Base-by-base conservation (phyloP, 2,888 invertebrate genomes). In the Tanypteryx hageni region DNA sequence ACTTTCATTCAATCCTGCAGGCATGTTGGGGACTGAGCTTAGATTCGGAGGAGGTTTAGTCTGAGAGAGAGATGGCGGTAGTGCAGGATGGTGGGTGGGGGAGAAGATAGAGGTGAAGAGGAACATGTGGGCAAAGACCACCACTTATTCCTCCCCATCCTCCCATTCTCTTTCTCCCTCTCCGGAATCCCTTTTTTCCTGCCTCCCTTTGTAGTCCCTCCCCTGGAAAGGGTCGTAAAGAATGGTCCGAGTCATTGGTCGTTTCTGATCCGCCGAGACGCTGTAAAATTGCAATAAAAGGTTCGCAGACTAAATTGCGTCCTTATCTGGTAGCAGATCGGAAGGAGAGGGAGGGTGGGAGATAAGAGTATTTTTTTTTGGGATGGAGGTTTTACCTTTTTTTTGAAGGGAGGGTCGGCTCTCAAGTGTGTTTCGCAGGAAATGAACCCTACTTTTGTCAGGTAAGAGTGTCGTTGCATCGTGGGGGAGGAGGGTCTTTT, bases 201-300 rank as follows among this genome's bases (percentile, higher is more conserved):
- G 13, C 44, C 44, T 89, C 64, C 89, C 89, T 89, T 89, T 64
- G 64, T 89, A 89, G 56, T 64, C 44, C 89, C 44, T 64, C 16
- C 64, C 64, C 64, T 27, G 31, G 61, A 61, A 64, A 31, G 64
- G 89, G 4, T 64, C 89, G 89, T 89, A 89, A 89, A 68, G 64
- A 68, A 89, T 89, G 64, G 89, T 44, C 27, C 64, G 22, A 64
- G 31, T 44, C 89, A 68, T 31, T 64, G 89, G 89, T 44, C 89
- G 64, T 56, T 89, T 68, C 89, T 89, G 64, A 86, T 86, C 86
- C 86, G 31, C 61, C 31, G 57, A 86, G 27, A 59, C 64, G 64
- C 64, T 64, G 64, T 89, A 89, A 89, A 89, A 89, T 68, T 89
- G 89, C 89, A 89, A 89, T 89, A 89, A 89, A 89, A 64, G 31